Base-by-base conservation (phyloP, 2,888 invertebrate genomes). In the Heliothis peltigera region DNA sequence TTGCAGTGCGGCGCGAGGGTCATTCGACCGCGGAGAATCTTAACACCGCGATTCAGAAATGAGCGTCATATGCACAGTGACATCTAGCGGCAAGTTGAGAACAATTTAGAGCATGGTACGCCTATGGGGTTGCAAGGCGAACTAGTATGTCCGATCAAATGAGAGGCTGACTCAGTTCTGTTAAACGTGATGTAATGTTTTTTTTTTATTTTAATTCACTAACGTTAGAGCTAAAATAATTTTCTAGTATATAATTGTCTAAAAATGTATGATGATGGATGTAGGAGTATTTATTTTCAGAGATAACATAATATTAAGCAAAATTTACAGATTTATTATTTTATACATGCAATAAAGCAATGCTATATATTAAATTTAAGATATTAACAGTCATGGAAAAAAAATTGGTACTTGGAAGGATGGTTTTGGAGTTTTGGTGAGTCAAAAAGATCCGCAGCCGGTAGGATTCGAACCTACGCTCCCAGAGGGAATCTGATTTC, bases 401-500 rank as follows among this genome's bases (percentile, higher is more conserved):
- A 7, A 7, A 25, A 25, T 25, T 25, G 1, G 25, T 25, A 7
- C 8, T 25, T 25, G 25, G 0, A 8, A 25, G 3, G 1, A 3
- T 3, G 7, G 4, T 25, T 25, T 25, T 25, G 4, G 25, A 25
- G 10, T 28, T 28, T 28, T 35, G 15, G 12, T 39, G 10, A 4
- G 2, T 0, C 63, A 84, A 89, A 91, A 87, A 79, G 53, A 25
- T 86, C 51, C 97, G 97, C 97, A 97, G 97, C 96, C 96, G 97
- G 97, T 96, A 97, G 97, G 97, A 97, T 96, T 97, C 97, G 97
- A 97, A 97, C 97, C 97, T 97, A 97, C 97, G 97, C 97, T 97
- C 97, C 97, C 97, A 97, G 96, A 97, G 97, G 97, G 97, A 97
- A 97, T 96, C 96, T 96, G 96, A 96, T 96, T 96, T 96, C 96